Evolutionary conservation across 2,113 vertebrate genomes (phyloP), one percentile per base, ranked within the genome.

Genomic region (Xiphorhynchus elegans): DNA sequence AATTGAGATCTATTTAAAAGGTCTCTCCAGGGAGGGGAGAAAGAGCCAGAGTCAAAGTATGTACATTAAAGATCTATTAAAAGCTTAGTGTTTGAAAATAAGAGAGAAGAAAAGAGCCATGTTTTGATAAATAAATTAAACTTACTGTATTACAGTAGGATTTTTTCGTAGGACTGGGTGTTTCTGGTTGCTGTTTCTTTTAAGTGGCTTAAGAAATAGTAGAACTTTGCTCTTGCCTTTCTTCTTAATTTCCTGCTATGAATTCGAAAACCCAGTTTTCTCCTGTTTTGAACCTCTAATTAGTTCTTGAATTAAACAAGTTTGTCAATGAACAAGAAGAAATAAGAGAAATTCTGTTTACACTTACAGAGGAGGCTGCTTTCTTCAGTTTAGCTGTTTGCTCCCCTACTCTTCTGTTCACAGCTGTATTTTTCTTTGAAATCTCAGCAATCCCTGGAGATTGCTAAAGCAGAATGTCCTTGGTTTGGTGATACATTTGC

Each of bases 121-220:
- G 25, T 92, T 93, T 88, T 90, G 85, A 55, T 74, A 77, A 93
- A 60, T 86, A 53, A 82, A 82, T 89, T n/a, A 44, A 62, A 53
- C 35, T 74, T 84, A n/a, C 50, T 67, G 0, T 59, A 68, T 91
- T 79, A 24, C 84, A 83, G 35, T n/a, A 18, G 24, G n/a, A 19
- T 47, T 81, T 83, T 49, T 80, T 55, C 2, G 33, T 72, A 39
- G 47, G 69, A 37, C 42, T 93, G 68, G 13, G 56, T 85, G 70
- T 67, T 95, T 53, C 85, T 96, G 69, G n/a, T 93, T 92, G 25
- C 53, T 62, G 18, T 58, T 88, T 62, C 79, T 92, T 88, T 78
- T 68, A 79, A 83, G 58, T 3, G 2, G 2, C 66, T 67, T 68
- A 58, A 80, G 64, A 74, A 64, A 25, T 9, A 33, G 28, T 23